Evolutionary conservation across 2,888 invertebrate genomes (phyloP), one percentile per base, ranked within the genome.

Genomic region (Drosophila phalerata): DNA sequence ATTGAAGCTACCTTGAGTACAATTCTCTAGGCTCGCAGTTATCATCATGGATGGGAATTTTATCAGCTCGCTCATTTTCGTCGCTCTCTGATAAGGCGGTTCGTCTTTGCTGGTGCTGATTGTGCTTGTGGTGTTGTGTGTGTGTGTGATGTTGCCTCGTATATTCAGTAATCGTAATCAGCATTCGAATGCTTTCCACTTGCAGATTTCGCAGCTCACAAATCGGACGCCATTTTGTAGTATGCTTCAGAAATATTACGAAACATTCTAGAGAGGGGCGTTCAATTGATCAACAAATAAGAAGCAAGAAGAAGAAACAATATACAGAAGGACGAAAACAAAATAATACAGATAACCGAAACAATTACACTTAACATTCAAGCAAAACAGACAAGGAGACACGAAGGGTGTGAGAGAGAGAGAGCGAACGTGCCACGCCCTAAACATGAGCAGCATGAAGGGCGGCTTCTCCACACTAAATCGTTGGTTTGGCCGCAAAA

Each of bases 401-500:
- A 25, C 1, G 11, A 53, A 42, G 30, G 49, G 32, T 37, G 37
- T 37, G 37, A 57, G 34, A 13, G 30, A 58, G 42, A 51, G 40
- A 30, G 52, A 63, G 45, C 57, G 28, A 56, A 62, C 48, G 68
- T 49, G 74, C 69, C 65, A 74, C 70, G 72, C 79, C 77, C 79
- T 56, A 65, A 79, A 74, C 62, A 91, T 91, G 91, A 91, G 91
- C 90, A 92, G 88, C 85, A 91, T 92, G 88, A 92, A 91, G 90
- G 90, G 91, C 90, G 92, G 93, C 73, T 92, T 93, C 82, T 91
- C 91, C 72, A 93, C 93, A 78, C 90, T 93, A 48, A 92, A 93
- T 81, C 93, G 93, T 67, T 92, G 92, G 88, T 89, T 92, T 89
- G 92, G 93, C 79, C 92, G 92, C 72, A 92, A 92, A 77, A 93